These are phyloP conservation scores for Xenops minutus DNA, from an alignment of 2,797 vertebrate genomes.

Conservation along the genomic window DNA sequence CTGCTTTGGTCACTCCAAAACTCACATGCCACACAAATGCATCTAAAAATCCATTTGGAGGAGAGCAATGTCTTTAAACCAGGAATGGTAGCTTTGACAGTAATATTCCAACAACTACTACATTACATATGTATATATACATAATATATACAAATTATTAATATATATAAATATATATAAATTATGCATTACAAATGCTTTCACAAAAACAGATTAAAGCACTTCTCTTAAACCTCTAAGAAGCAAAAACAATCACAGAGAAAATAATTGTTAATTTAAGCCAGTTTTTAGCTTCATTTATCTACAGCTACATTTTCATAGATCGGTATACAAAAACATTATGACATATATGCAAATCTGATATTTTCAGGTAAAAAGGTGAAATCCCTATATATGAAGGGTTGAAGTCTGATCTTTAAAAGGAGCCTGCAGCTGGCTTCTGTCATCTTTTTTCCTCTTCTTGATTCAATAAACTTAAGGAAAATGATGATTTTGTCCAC, in stretches of 20 bases:
- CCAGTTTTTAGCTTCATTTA: background rate
- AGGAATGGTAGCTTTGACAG: background rate
- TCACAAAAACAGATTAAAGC: background rate
- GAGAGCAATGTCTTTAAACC: background rate
- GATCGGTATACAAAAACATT: slow-evolving; percentile 4
- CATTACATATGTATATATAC: too few relatives aligned
- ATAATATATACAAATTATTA: too few relatives aligned
- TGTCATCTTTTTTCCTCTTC: slow-evolving; percentile 19
- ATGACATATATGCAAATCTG: slow-evolving; percentile 45
- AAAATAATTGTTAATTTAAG: background rate
- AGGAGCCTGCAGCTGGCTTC: slow-evolving; percentile 12
- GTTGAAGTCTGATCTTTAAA: slow-evolving; percentile 41
- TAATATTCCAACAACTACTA: background rate
- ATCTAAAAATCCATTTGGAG: background rate
- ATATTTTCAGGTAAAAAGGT: slow-evolving; percentile 48
- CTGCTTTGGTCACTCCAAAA: background rate
- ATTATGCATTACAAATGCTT: background rate
- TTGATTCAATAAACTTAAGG: slow-evolving; percentile 8
- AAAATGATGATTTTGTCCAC: background rate
- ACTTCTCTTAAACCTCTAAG: background rate
- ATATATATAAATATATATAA: too few relatives aligned
- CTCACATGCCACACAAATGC: background rate
- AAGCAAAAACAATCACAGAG: background rate
- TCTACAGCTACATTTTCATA: background rate
- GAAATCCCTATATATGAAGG: slow-evolving; percentile 30